These are phyloP conservation scores for Cyanoliseus patagonus DNA, from an alignment of 2,113 vertebrate genomes.

Conservation along the genomic window DNA sequence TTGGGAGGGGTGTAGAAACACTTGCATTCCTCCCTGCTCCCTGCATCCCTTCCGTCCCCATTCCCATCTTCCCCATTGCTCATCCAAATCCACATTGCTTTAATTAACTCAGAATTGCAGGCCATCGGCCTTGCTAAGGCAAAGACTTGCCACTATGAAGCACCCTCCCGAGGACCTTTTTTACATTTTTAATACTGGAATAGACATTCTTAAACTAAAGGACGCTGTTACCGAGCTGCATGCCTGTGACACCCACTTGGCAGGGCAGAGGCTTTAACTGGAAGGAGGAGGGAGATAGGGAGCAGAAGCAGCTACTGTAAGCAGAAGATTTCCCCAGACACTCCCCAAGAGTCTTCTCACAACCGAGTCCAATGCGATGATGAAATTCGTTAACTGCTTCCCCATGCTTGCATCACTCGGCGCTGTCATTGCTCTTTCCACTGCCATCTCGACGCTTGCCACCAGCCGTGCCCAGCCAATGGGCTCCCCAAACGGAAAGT, in stretches of 20 bases:
- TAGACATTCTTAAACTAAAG: conserved; percentile 42
- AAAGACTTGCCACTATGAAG: conserved; percentile 21
- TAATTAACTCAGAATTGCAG: conserved; percentile 44
- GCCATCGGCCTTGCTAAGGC: not conserved
- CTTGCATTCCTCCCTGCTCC: not conserved
- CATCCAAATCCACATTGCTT: conserved; percentile 61
- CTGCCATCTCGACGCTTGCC: not conserved
- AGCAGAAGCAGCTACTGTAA: conserved; percentile 50
- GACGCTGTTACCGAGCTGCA: not conserved
- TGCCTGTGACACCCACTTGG: conserved; percentile 54
- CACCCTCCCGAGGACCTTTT: conserved; percentile 19
- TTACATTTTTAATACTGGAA: conserved; percentile 65
- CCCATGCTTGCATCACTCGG: not conserved
- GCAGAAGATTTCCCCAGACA: conserved; percentile 14
- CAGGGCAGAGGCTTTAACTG: conserved; percentile 62
- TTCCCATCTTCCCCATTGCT: conserved; percentile 24
- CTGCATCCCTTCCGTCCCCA: not conserved
- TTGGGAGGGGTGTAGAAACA: conserved; percentile 16
- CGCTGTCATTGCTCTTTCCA: conserved; percentile 5
- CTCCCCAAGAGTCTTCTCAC: conserved; percentile 18
- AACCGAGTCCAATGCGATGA: conserved; percentile 2
- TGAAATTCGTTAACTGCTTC: conserved; percentile 31
- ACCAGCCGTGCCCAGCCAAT: not conserved
- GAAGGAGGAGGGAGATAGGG: conserved; percentile 49
- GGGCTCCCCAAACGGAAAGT: not conserved